Base-by-base conservation (phyloP, 2,888 invertebrate genomes). In the Galerucella pusilla region DNA sequence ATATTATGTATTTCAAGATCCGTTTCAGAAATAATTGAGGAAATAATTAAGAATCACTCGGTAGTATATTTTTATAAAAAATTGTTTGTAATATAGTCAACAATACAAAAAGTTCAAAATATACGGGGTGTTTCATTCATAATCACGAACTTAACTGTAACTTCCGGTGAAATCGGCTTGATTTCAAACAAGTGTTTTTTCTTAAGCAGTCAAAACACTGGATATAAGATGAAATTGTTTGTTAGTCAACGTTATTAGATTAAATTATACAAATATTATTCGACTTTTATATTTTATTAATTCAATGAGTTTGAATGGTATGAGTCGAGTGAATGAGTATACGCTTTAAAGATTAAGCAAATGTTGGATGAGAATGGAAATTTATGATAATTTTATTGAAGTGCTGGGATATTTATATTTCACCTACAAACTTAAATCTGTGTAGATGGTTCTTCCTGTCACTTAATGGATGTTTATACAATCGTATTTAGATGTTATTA, bases 331-430 rank as follows among this genome's bases (percentile, higher is more conserved):
- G 73, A 74, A 73, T 73, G 69, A 68, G 73, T 68, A 68, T 73
- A 73, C 65, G 60, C 71, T 35, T 71, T 71, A 71, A 74, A 66
- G 74, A 74, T 74, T 74, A 74, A 70, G 74, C 59, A 74, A 74
- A 74, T 74, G 66, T 68, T 70, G 65, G 69, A 74, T 66, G 66
- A 66, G 61, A 74, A 74, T 74, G 74, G 69, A 74, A 74, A 74
- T 74, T 74, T 74, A 74, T 74, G 74, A 35, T 70, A 70, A 74
- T 74, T 65, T 66, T 66, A 66, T 74, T 69, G 59, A 74, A 68
- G 69, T 74, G 65, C 49, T 45, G 65, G 66, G 66, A 74, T 70
- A 70, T 74, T 71, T 71, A 74, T 70, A 66, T 73, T 73, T 73
- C 68, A 73, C 73, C 73, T 73, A 73, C 73, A 73, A 65, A 66